Evolutionary conservation across 2,888 invertebrate species (phyloP), one percentile per base, ranked within the genome.

Genomic region (Rhamnusium bicolor): DNA sequence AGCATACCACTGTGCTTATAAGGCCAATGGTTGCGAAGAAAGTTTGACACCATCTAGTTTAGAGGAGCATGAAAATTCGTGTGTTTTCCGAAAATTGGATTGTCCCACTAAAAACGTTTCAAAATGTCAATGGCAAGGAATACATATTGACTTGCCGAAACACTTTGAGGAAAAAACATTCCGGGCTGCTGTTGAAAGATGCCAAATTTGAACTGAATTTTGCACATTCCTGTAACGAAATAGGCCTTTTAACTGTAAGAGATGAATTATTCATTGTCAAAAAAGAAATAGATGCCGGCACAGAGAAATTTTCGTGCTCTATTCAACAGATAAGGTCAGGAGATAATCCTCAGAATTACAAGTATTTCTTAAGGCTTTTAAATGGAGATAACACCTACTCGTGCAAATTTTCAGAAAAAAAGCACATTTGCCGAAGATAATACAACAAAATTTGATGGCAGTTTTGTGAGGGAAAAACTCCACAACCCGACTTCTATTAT

Each of bases 91-190:
- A 60, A 79, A 75, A 19, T 83, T 84, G 54, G 75, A 82, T 7
- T 87, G 86, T 69, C 81, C 81, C 4, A 73, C 67, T 14, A 77
- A 73, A 47, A 73, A 47, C 53, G 77, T 75, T 46, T 72, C 77
- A 1, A 71, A 74, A 14, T 87, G 86, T 72, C 65, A 81, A n/a
- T 87, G 86, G 86, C 76, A 80, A 66, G 86, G 86, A 14, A 69
- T 75, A 3, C 69, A 77, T 8, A 70, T 65, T 18, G 83, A 84
- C n/a, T 54, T 86, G 0, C 67, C 75, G 51, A 73, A 76, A 10
- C 87, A 87, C 79, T 85, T 24, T 69, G 76, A 82, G 74, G 72
- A 78, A 1, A 1, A 69, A 73, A 8, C 87, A 87, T 76, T 49
- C 77, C 0, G 27, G 62, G 12, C 70, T 82, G 7, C 69, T 85